These are phyloP conservation scores for Kryphioiulus occultus DNA, from an alignment of 2,888 invertebrate genomes.

Conservation along the genomic window DNA sequence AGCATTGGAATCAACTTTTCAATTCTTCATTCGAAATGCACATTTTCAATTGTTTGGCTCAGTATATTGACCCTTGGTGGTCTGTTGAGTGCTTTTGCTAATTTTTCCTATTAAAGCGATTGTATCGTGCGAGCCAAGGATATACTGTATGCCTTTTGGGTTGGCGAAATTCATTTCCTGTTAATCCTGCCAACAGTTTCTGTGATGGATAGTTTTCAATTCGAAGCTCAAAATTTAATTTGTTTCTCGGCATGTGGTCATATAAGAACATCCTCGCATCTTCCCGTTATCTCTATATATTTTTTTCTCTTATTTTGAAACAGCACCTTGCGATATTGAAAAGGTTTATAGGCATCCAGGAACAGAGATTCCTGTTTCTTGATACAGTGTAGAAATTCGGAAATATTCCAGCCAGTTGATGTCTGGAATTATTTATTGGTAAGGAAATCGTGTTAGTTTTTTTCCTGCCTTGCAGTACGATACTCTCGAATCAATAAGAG, in stretches of 20 bases:
- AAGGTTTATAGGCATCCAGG: not conserved
- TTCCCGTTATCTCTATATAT: not conserved
- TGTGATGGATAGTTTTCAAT: slow-evolving; percentile 37
- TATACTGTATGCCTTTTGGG: not conserved
- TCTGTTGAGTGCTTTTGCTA: not conserved
- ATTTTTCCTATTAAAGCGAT: not conserved
- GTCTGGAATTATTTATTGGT: slow-evolving; percentile 22
- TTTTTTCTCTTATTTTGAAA: not conserved
- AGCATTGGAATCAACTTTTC: too few relatives aligned
- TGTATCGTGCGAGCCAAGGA: not conserved
- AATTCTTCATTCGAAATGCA: too few relatives aligned
- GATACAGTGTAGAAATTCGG: slow-evolving; percentile 17
- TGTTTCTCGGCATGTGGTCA: slow-evolving; percentile 12
- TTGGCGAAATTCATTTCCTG: slow-evolving; percentile 2
- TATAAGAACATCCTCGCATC: not conserved
- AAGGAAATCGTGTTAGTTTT: slow-evolving; percentile 21
- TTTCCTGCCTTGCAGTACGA: not conserved
- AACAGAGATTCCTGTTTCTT: slow-evolving; percentile 9
- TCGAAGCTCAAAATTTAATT: slow-evolving; percentile 28
- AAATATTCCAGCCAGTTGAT: slow-evolving; percentile 2
- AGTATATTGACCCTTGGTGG: not conserved
- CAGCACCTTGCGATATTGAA: not conserved
- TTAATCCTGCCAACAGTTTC: slow-evolving; percentile 6
- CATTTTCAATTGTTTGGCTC: too few relatives aligned
- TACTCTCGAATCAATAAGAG: not conserved